Base-by-base conservation (phyloP, 1,140 invertebrate genomes). In the Asbolus verrucosus region DNA sequence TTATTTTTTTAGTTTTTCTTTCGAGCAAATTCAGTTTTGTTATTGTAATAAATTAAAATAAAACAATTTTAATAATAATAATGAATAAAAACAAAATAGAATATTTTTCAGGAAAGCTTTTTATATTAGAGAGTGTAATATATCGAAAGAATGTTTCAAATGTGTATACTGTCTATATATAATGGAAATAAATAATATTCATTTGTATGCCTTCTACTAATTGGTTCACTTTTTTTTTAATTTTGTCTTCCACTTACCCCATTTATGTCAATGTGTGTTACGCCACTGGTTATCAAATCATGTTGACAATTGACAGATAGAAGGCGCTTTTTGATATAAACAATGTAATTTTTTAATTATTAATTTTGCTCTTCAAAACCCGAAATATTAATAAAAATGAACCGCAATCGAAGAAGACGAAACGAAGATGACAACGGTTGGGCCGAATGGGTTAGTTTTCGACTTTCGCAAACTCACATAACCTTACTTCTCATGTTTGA, bases 371-470 rank as follows among this genome's bases (percentile, higher is more conserved):
- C n/a, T n/a, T n/a, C n/a, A n/a, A n/a, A n/a, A n/a, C n/a, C n/a
- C n/a, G 24, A 27, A 27, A 8, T 27, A 27, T 27, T 27, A 27
- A 27, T 27, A 30, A 30, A 54, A 54, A 27, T 54, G 46, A 54
- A 14, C 13, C 6, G 21, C 14, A 46, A 18, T 5, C 46, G 24
- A 27, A 67, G 50, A 61, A 68, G 63, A 19, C 14, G 18, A 31
- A 65, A 76, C 39, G 75, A 77, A 43, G 75, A 77, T 41, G 79
- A 80, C 50, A 84, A 84, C 79, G 84, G 84, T 5, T 85, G 84
- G 69, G 79, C 65, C 5, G 76, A 80, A 65, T 85, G 82, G 81
- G 83, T 84, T 78, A 78, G 75, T 69, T 39, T 27, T 24, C 11
- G 11, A 21, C n/a, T 31, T 54, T 41, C 18, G 46, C 8, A 27